Conservation (phyloP, 2,797 vertebrate genomes). For the Streptopelia turtur region DNA sequence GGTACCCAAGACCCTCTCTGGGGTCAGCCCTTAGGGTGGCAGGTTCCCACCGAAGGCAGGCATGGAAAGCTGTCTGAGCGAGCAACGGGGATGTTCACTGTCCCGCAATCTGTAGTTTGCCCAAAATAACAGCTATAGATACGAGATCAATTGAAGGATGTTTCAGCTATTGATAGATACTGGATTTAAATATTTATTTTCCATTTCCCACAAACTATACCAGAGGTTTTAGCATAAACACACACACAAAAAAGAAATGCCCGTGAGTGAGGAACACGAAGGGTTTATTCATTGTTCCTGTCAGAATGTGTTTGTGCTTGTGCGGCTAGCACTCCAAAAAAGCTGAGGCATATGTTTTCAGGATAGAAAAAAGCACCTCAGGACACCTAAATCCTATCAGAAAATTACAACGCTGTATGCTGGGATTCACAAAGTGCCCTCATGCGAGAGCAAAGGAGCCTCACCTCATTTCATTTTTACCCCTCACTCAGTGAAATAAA, state of each 20-base stretch:
- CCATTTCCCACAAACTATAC: background rate
- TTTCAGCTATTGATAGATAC: slow-evolving; percentile 32
- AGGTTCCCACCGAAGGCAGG: background rate
- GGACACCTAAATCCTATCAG: background rate
- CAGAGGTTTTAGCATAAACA: slow-evolving; percentile 27
- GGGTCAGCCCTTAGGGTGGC: background rate
- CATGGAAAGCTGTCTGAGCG: background rate
- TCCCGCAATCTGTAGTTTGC: slow-evolving; percentile 16
- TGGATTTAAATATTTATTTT: slow-evolving; percentile 41
- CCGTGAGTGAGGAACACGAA: background rate
- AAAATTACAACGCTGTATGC: background rate
- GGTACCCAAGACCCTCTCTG: rapidly evolving
- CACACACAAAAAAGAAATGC: background rate
- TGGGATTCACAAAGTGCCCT: background rate
- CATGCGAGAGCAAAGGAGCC: background rate
- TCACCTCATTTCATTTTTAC: background rate
- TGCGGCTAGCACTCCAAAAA: slow-evolving; percentile 25
- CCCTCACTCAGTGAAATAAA: background rate
- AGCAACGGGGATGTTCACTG: background rate
- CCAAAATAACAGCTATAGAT: slow-evolving; percentile 39
- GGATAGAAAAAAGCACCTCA: background rate
- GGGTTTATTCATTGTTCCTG: slow-evolving; percentile 51
- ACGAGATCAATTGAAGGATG: background rate
- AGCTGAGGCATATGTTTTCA: background rate
- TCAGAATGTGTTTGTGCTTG: slow-evolving; percentile 43